A percentile compares a stretch with the other conserved stretches of the same genome.
Evolutionary conservation across 2,888 invertebrate genomes (phyloP).

Genomic region (Hesperia comma): DNA sequence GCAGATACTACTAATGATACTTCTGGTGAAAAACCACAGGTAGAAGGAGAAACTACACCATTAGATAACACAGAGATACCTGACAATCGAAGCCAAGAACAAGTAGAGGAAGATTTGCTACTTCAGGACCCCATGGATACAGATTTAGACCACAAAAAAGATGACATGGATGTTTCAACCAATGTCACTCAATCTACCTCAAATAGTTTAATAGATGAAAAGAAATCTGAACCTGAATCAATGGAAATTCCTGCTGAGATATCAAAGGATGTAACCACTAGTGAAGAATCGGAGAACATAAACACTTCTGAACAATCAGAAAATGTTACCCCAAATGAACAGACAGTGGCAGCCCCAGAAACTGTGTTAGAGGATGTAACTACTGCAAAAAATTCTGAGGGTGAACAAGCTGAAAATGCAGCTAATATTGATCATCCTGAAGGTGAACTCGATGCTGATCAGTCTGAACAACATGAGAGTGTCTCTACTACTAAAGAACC

Average conservation of each 20-base stretch:
- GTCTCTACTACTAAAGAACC: constrained; percentile 20
- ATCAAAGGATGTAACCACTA: background rate
- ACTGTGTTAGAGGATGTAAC: background rate
- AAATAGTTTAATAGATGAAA: constrained; percentile 14
- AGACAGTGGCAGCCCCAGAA: background rate
- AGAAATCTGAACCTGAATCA: constrained; percentile 18
- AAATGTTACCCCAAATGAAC: background rate
- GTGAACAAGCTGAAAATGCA: background rate
- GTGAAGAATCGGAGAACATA: background rate
- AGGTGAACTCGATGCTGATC: background rate
- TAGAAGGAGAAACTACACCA: constrained; percentile 3
- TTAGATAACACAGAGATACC: constrained; percentile 12
- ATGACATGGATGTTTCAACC: background rate
- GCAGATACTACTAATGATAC: constrained; percentile 4
- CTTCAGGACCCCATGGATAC: constrained; percentile 22
- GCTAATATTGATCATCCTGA: background rate
- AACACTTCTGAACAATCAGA: background rate
- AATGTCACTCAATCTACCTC: background rate
- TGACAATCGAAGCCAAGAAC: constrained; percentile 28
- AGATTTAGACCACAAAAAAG: background rate
- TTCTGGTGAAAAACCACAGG: background rate
- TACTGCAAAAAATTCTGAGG: background rate
- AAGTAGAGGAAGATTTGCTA: constrained; percentile 27
- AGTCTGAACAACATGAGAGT: constrained; percentile 16
- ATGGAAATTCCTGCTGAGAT: constrained; percentile 12